Percentiles rank a stretch among this genome's conserved stretches.
phyloP scores from a whole-genome alignment of 1,140 invertebrate genomes.

The Phthorimaea operculella region DNA sequence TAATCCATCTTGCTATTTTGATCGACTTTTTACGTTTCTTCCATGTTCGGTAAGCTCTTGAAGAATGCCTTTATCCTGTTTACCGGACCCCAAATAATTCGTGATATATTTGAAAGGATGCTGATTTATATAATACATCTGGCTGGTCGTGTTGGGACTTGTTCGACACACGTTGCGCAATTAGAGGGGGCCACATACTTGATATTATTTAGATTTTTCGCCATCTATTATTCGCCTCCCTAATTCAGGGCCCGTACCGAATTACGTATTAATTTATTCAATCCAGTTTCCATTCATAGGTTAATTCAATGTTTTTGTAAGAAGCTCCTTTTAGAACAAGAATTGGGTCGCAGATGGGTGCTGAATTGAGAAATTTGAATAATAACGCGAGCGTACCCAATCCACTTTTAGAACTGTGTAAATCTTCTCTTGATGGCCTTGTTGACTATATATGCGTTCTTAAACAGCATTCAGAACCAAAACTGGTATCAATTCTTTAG shows the following conservation, averaged over 20 bases:
- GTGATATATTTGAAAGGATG: conserved; percentile 1
- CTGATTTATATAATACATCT: conserved; percentile 20
- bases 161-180: conserved; percentile 28
- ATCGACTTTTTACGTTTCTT: too few species aligned
- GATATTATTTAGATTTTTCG: conserved; percentile 48
- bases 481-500: too few species aligned
- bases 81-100: not conserved
- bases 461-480: too few species aligned
- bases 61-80: not conserved
- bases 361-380: conserved; percentile 60
- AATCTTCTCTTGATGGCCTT: not conserved
- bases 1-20: too few species aligned
- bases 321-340: conserved; percentile 49
- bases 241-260: conserved; percentile 58
- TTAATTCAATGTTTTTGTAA: conserved; percentile 60
- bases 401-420: conserved; percentile 6
- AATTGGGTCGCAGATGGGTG: conserved; percentile 61
- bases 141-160: conserved; percentile 26
- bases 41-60: not conserved
- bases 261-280: conserved; percentile 64
- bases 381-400: conserved; percentile 43
- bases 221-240: conserved; percentile 54
- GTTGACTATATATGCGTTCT: too few species aligned
- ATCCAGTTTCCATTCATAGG: conserved; percentile 63
- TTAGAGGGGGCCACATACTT: conserved; percentile 29